Base-by-base conservation (phyloP, 2,797 vertebrate genomes). In the Protonibea diacanthus region DNA sequence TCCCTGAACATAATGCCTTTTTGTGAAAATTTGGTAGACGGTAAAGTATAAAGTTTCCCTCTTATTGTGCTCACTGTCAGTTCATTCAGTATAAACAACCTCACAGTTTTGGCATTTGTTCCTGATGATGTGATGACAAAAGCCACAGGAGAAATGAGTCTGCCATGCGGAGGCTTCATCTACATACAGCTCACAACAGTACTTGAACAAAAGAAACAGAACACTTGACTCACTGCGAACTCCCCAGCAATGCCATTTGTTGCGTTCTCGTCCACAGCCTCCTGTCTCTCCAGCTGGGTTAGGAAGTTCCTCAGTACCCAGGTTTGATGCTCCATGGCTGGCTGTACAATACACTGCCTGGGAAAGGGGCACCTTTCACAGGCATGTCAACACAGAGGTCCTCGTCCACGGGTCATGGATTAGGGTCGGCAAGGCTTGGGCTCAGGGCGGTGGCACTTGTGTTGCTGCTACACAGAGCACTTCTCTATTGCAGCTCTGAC, bases 291-390 rank as follows among this genome's bases (percentile, higher is more conserved):
- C 75, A 94, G 91, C 77, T 94, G 93, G 17, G 88, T 83, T 91
- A 98, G 90, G 78, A 97, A 92, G 66, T 82, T 89, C 72, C 86
- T 96, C 90, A 99, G 93, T 88, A 96, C 93, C 78, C 87, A 81
- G 86, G 90, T 94, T 73, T 98, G 97, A 84, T 96, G 94, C 94
- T 98, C 97, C 94, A 95, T 95, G 76, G 71, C 88, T 87, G 74
- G 71, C 57, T 86, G 59, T 73, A 56, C 66, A 58, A 58, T 72
- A 60, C 71, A 62, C 79, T 80, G 69, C 80, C 81, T 81, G 73
- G 21, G 69, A 81, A 42, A n/a, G 68, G 74, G 8, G 27, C 82
- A 84, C 77, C 78, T 83, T 73, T 88, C 80, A 87, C 80, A 76
- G 86, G 86, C 93, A 93, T 94, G 83, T 89, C 90, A 91, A 86